phyloP scores from a whole-genome alignment of 2,113 vertebrate species.

The Cavia aperea region DNA sequence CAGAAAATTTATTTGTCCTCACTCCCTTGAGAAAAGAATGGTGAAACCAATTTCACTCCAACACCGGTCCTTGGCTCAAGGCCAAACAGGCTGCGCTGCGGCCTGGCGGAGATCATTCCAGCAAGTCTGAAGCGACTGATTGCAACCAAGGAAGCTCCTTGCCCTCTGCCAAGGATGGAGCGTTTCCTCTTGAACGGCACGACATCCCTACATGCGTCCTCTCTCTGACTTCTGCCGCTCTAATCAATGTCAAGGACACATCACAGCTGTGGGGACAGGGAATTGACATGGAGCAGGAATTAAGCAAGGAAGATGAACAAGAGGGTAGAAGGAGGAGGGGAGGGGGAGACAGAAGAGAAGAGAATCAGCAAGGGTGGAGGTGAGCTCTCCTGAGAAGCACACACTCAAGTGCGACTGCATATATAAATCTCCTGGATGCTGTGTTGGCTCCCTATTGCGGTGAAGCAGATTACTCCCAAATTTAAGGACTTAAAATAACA shows the following conservation, averaged over 20 bases:
- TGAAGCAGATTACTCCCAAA: not conserved
- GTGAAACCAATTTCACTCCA: constrained; percentile 17
- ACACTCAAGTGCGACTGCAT: not conserved
- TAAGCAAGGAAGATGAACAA: not conserved
- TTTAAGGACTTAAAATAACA: not conserved
- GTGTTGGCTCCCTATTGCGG: not conserved
- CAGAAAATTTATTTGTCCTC: constrained; percentile 26
- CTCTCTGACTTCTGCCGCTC: not conserved
- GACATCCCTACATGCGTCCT: not conserved
- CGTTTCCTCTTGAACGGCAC: not conserved
- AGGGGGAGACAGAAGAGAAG: not conserved
- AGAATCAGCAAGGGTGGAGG: not conserved
- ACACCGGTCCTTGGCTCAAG: not conserved
- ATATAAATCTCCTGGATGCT: not conserved
- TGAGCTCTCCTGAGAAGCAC: not conserved
- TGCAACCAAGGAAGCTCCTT: not conserved
- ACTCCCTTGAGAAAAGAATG: constrained; percentile 1
- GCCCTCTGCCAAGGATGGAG: not conserved
- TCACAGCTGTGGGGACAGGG: not conserved
- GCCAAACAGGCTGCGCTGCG: not conserved
- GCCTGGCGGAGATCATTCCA: not conserved
- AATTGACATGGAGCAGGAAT: not conserved
- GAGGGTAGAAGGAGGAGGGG: too few relatives aligned
- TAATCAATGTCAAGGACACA: not conserved
- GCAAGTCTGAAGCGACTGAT: not conserved